Base-by-base conservation (phyloP, 1,140 invertebrate species). In the Drosophila pachea region DNA sequence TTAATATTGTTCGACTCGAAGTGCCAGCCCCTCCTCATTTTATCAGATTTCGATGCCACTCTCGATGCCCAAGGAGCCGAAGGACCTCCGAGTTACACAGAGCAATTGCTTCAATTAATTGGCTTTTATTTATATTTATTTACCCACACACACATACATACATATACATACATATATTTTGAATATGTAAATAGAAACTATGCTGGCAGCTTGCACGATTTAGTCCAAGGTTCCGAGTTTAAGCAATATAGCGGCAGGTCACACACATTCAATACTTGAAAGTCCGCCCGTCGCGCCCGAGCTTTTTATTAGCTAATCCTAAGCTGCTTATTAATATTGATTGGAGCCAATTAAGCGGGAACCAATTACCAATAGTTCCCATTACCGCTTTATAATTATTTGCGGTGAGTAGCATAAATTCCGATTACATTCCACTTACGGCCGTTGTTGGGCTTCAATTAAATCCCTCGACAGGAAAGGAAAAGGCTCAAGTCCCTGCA, bases 1-100 rank as follows among this genome's bases (percentile, higher is more conserved):
- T 67, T 53, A 45, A 52, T 53, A 61, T 53, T 36, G 31, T 12
- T 38, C n/a, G 22, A 49, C n/a, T 35, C 16, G 1, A 35, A 52
- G 32, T 7, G 40, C 12, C 40, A 6, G 9, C 12, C 4, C 32
- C 12, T 14, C 9, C 4, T n/a, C n/a, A 0, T 35, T 22, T 9
- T 36, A 35, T 52, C 49, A 52, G 49, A 35, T 52, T 52, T 52
- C 12, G 5, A 12, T 7, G 22, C 22, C 16, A 6, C 29, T 48
- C 4, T n/a, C 7, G 12, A 43, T 6, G 40, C 40, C 22, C 22
- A 22, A 22, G 22, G 22, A 22, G 22, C 22, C 22, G 1, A 22
- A 22, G 22, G 22, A 22, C 22, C 22, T 22, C 22, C 22, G 22
- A 22, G 22, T 22, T 3, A 22, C 22, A 22, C 1, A 22, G 22